These are phyloP conservation scores for Lordiphosa fenestrarum DNA, from an alignment of 2,888 invertebrate genomes.

Conservation along the genomic window DNA sequence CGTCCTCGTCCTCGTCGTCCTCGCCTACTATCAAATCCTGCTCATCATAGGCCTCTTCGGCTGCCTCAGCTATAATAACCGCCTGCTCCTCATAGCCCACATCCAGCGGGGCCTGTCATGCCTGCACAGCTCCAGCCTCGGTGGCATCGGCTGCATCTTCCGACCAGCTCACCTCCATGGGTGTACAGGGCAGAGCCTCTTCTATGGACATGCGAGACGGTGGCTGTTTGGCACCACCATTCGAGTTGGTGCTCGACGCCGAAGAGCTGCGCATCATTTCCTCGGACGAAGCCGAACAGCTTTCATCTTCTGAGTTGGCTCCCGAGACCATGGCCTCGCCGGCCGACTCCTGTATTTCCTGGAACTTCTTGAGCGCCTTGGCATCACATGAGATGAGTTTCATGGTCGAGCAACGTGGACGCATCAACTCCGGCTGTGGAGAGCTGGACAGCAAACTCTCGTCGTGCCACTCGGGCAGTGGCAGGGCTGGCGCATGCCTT, in stretches of 20 bases:
- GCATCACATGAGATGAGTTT: conserved; percentile 78
- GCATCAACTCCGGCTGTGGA: conserved; percentile 48
- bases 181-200: conserved; percentile 76
- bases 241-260: conserved; percentile 76
- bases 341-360: conserved; percentile 84
- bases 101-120: conserved; percentile 68
- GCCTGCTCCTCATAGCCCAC: conserved; percentile 65
- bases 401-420: conserved; percentile 65
- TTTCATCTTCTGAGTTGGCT: conserved; percentile 83
- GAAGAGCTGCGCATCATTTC: conserved; percentile 80
- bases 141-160: conserved; percentile 77
- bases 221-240: conserved; percentile 62
- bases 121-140: conserved; percentile 36
- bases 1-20: conserved; percentile 24
- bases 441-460: conserved; percentile 53
- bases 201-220: conserved; percentile 77
- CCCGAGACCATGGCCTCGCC: conserved; percentile 86
- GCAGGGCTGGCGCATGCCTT: conserved; percentile 47
- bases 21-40: conserved; percentile 39
- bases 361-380: conserved; percentile 77
- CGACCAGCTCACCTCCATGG: conserved; percentile 81
- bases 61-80: conserved; percentile 57
- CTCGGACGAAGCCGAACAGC: conserved; percentile 81
- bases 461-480: conserved; percentile 42
- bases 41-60: conserved; percentile 68